Evolutionary conservation across 2,888 invertebrate species (phyloP), one percentile per base, ranked within the genome.

Genomic region (Drosophila anomelani): DNA sequence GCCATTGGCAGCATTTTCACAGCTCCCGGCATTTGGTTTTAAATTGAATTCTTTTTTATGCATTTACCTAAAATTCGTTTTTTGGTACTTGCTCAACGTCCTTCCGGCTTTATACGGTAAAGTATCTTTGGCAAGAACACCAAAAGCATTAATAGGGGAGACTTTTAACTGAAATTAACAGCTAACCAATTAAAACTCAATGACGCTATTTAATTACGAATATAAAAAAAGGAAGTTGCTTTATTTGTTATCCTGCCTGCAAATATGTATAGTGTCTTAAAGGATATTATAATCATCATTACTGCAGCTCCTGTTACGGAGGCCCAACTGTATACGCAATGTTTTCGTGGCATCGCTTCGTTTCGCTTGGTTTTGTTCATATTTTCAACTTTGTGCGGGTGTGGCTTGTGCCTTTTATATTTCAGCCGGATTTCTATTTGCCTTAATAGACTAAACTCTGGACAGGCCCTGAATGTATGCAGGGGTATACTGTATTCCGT

Each of bases 11-110:
- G 55, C 36, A 34, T 51, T 36, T 66, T 20, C 34, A 10, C 49
- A 43, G 74, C 81, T 82, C 39, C 44, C 53, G 73, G 85, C 80
- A 57, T 61, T 84, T 80, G 70, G 43, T 46, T 60, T 26, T 68
- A 81, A 81, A 89, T 81, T 87, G 75, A 85, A 81, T 87, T 86
- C 72, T 58, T 87, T 85, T 79, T 78, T 67, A 75, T 82, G 75
- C 66, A 84, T 85, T 82, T 79, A 78, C 73, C 75, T 62, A 85
- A 82, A 85, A 75, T 80, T 85, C 26, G 43, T 63, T 74, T 58
- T 76, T 76, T 75, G 55, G 61, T 72, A 49, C 47, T 26, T 13
- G 23, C 61, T 29, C 55, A 54, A 62, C 29, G 43, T 58, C 13
- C 69, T 29, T 8, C 17, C 4, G 59, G 75, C 74, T 71, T 70